Evolutionary conservation across 2,113 vertebrate genomes (phyloP).

Genomic region (Protomyctophum bolini): DNA sequence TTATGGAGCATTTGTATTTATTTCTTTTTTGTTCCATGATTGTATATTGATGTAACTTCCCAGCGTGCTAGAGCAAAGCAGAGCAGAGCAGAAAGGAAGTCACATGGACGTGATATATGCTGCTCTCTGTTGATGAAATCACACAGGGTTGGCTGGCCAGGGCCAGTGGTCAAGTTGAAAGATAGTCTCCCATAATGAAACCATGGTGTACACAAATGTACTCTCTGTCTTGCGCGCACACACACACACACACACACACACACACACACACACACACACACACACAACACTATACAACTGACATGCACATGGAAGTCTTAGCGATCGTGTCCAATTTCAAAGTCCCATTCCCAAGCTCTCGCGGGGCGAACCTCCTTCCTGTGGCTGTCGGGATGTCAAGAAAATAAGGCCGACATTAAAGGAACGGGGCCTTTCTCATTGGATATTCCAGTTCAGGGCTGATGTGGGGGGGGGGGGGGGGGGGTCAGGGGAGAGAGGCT

Average conservation of each 20-base stretch:
- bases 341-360: conserved; percentile 50
- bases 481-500: conserved; percentile 13
- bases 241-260: background rate
- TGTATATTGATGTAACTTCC: no score
- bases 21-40: no score
- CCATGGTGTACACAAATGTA: background rate
- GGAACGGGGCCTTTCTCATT: conserved; percentile 49
- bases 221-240: background rate
- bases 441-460: conserved; percentile 51
- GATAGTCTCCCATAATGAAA: background rate
- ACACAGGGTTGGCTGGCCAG: background rate
- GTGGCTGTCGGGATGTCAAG: conserved; percentile 43
- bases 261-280: conserved; percentile 7
- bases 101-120: no score
- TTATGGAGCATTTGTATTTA: no score
- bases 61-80: no score
- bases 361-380: conserved; percentile 56
- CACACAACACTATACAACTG: background rate
- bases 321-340: conserved; percentile 39
- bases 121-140: background rate
- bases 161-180: background rate
- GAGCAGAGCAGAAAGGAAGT: no score
- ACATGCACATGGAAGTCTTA: conserved; percentile 24
- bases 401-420: conserved; percentile 61
- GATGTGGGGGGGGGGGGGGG: conserved; percentile 2